Base-by-base conservation (phyloP, 2,888 invertebrate species). In the Atethmia centrago region DNA sequence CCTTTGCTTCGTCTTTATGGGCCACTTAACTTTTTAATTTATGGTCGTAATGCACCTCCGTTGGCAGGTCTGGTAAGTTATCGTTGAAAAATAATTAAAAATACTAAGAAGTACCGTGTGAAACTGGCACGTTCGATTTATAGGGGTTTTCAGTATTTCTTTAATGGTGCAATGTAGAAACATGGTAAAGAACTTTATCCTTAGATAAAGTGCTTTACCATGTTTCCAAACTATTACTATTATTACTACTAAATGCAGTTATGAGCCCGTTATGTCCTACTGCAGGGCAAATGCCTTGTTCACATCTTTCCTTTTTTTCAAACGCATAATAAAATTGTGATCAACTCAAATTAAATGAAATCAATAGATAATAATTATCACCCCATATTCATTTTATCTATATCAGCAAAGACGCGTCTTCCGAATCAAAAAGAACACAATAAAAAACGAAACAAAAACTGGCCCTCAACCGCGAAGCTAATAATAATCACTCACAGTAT, bases 11-110 rank as follows among this genome's bases (percentile, higher is more conserved):
- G 66, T 87, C 87, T 93, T 93, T 92, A 93, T 90, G 77, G 86
- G 71, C 84, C 90, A 91, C 89, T 93, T 92, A 90, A 92, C 88
- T 92, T 92, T 93, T 91, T 90, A 93, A 93, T 92, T 93, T 93
- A 93, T 90, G 87, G 82, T 58, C 80, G 81, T 71, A 82, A 80
- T 87, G 86, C 88, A 84, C 79, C 84, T 85, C 78, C 42, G 59
- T 71, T 75, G 69, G 64, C 64, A 71, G 49, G 45, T 51, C 61
- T 19, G 3, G 61, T 71, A 61, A 83, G 75, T 71, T 65, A 58
- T 69, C 47, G 69, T 7, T 67, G 47, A 56, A 74, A 74, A 71
- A 80, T 69, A 83, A 83, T 83, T 74, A 74, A 68, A 79, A 83
- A 69, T 61, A 68, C 56, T n/a, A 19, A 53, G 65, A 51, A 53